A percentile compares a stretch with the other conserved stretches of the same genome.
Conservation (phyloP, 2,797 vertebrate genomes). For the Artibeus lituratus region DNA sequence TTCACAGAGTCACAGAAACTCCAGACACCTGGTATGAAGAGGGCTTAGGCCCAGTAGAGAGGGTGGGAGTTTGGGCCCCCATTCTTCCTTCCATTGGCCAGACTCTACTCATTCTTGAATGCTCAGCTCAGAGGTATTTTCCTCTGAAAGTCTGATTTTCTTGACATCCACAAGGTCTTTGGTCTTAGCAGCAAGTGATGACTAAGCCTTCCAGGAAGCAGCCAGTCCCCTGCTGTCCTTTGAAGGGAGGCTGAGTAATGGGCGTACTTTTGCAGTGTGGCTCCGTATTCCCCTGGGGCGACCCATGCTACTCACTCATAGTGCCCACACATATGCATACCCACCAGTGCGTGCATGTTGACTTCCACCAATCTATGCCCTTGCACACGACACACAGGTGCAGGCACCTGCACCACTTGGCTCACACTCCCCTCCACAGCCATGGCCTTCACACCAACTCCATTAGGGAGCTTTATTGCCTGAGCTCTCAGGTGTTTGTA, state of each 20-base stretch:
- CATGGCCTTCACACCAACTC: accelerated
- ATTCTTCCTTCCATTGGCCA: not conserved
- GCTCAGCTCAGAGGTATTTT: not conserved
- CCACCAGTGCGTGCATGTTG: accelerated
- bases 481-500: conserved; percentile 17
- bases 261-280: not conserved
- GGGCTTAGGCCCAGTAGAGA: not conserved
- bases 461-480: conserved; percentile 23
- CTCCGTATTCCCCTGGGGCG: not conserved
- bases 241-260: conserved; percentile 5
- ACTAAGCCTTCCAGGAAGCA: not conserved
- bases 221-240: not conserved
- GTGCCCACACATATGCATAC: no score
- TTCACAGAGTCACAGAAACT: not conserved
- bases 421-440: not conserved
- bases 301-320: accelerated
- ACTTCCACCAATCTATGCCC: not conserved
- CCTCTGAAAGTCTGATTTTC: not conserved
- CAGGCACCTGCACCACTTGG: accelerated
- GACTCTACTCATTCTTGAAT: not conserved
- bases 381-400: not conserved
- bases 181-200: not conserved
- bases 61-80: no score
- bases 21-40: not conserved
- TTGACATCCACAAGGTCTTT: not conserved